Base-by-base conservation (phyloP, 2,888 invertebrate species). In the Temnothorax unifasciatus region DNA sequence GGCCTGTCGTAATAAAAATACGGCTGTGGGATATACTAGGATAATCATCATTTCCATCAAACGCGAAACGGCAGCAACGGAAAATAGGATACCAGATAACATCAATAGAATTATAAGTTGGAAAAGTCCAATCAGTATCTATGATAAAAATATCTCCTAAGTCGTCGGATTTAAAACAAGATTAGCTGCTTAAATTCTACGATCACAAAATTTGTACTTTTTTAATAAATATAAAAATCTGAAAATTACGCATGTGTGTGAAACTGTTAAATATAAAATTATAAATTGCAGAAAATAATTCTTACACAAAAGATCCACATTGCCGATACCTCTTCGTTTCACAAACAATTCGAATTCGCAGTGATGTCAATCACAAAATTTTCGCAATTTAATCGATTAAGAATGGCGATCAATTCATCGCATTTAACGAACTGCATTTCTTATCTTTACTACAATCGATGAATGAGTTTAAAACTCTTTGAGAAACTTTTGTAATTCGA, bases 41-140 rank as follows among this genome's bases (percentile, higher is more conserved):
- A 74, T 66, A 66, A 94, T 84, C 9, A 75, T 82, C 3, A 92
- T 59, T 82, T 93, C 92, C 87, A 93, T 86, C 54, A 93, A 71
- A 82, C 90, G 89, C 3, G 92, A 89, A 21, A 92, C 82, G 1
- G 89, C 91, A n/a, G 91, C 92, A 2, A 92, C 57, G 4, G 91
- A 87, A 38, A 91, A 77, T 6, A 93, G 79, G 57, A 92, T 50
- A 25, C 92, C 93, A 21, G 91, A 92, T 11, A 93, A 44, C 18
- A 90, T 88, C 18, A 92, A 41, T 4, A 93, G 83, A n/a, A 88
- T 29, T 21, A 90, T 57, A 25, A 92, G 66, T 84, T 92, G 88
- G 6, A 88, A 57, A 4, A 88, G 81, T 13, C 82, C 82, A 18
- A 85, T 75, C 21, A 91, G 11, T 57, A 89, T 83, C 92, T 93